Base-by-base conservation (phyloP, 2,888 invertebrate genomes). In the Alcis repandata region DNA sequence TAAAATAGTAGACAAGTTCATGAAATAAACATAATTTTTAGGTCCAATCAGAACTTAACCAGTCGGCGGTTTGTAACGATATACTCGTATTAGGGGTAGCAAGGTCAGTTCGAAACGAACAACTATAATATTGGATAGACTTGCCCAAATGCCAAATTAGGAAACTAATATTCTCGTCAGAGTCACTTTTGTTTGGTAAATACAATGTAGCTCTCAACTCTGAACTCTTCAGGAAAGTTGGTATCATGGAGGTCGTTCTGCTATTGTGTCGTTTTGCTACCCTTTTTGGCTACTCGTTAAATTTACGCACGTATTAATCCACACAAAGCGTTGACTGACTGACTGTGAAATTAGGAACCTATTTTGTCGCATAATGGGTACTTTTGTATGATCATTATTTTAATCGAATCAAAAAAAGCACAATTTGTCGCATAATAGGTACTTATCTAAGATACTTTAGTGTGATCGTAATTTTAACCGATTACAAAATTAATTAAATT, bases 221-320 rank as follows among this genome's bases (percentile, higher is more conserved):
- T 15, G 0, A 8, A 17, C 41, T n/a, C 0, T 15, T 15, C n/a
- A 40, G 40, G 10, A 10, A 19, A 43, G 10, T 19, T 13, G 19
- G 0, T 17, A 13, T 13, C 17, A 17, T 20, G 22, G 20, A 22
- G 22, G 45, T 20, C 45, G 19, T 51, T 17, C 13, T 13, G 33
- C 32, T 11, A 49, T 49, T 49, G 32, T 49, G 49, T 7, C n/a
- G 27, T 20, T 22, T 3, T 27, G 33, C 27, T 27, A 27, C 27
- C 33, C 33, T 33, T 19, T 49, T 17, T 48, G 15, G 51, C 33
- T 8, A 32, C 56, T 56, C 43, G 56, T 56, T 56, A 43, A 45
- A 45, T 22, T 56, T 32, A 43, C 56, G 56, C 56, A 45, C 56
- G 43, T 56, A 36, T 51, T 51, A 51, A 36, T 51, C 36, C 51